Conservation (phyloP, 2,888 invertebrate genomes). For the Amphimallon solstitiale region DNA sequence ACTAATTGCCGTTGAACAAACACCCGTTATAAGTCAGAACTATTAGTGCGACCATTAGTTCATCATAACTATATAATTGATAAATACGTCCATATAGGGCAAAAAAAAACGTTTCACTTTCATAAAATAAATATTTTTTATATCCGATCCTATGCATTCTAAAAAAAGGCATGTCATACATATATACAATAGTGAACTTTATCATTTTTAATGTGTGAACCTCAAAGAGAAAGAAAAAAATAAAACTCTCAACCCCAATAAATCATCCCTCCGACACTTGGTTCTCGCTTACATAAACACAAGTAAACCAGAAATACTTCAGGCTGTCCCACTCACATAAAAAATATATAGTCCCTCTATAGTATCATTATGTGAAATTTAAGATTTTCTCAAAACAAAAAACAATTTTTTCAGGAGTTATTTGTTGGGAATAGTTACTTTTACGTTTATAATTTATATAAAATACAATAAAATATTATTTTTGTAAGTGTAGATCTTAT, state of each 20-base stretch:
- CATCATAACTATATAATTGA: background rate
- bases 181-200: slow-evolving; percentile 2
- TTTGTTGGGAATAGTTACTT: background rate
- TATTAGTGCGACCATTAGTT: slow-evolving; percentile 7
- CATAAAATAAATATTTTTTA: slow-evolving; percentile 16
- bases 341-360: slow-evolving; percentile 1
- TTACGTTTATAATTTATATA: no score
- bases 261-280: slow-evolving; percentile 21
- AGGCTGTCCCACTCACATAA: background rate
- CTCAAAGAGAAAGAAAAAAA: background rate
- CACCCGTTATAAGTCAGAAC: slow-evolving; percentile 5
- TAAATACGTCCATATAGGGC: background rate
- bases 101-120: background rate
- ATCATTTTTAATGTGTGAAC: slow-evolving; percentile 29
- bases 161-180: background rate
- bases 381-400: background rate
- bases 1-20: slow-evolving; percentile 14
- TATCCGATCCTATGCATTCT: background rate
- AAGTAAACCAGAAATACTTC: slow-evolving; percentile 3
- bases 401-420: background rate
- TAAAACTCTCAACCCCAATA: slow-evolving; percentile 25
- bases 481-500: no score
- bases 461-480: no score
- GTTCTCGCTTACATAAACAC: slow-evolving; percentile 21
- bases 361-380: slow-evolving; percentile 1